These are phyloP conservation scores for Aphaenogaster floridana DNA, from an alignment of 1,140 invertebrate species.

Conservation along the genomic window DNA sequence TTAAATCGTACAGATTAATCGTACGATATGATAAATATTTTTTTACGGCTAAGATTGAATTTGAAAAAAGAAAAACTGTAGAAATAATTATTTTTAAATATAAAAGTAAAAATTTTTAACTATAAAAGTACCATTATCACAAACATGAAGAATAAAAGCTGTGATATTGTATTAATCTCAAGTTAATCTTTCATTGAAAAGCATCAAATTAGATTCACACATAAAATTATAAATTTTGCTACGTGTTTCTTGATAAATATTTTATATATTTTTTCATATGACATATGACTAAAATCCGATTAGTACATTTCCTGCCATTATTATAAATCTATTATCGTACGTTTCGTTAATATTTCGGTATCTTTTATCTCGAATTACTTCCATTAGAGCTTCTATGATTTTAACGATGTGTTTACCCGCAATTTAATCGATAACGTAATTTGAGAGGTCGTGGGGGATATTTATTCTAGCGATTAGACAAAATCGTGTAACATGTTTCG, in stretches of 20 bases:
- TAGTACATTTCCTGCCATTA: neutral
- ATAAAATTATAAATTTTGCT: neutral
- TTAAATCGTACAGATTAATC: neutral
- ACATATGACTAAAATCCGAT: neutral
- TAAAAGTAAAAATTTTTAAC: neutral
- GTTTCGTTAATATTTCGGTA: neutral
- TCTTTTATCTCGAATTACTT: slow-evolving; percentile 8
- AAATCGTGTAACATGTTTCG: slow-evolving; percentile 25
- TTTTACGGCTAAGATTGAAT: neutral
- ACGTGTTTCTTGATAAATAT: neutral
- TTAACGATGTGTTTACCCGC: slow-evolving; percentile 33
- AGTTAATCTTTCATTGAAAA: neutral
- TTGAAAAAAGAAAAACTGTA: neutral
- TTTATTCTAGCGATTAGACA: slow-evolving; percentile 42
- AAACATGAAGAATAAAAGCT: neutral
- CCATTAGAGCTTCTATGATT: neutral
- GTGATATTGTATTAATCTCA: neutral
- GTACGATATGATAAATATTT: neutral
- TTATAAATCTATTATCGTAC: neutral
- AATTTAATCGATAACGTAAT: slow-evolving; percentile 49
- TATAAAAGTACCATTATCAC: neutral
- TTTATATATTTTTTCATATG: too few species aligned
- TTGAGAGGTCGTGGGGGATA: neutral
- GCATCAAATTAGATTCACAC: neutral
- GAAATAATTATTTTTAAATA: neutral